These are phyloP conservation scores for Nudaria mundana DNA, from an alignment of 2,888 invertebrate genomes.

Conservation along the genomic window DNA sequence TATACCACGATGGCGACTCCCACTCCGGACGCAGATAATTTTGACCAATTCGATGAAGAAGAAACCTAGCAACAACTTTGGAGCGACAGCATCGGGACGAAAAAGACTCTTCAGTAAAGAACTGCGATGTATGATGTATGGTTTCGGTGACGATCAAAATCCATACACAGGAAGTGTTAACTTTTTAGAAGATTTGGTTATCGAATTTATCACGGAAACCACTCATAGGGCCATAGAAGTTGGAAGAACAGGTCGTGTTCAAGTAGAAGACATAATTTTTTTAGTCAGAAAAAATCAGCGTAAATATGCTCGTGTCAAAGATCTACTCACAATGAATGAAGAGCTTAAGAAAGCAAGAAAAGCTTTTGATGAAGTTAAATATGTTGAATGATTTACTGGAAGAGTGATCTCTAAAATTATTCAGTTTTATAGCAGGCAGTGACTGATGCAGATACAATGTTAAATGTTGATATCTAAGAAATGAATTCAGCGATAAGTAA, in stretches of 20 bases:
- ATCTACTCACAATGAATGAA: conserved; percentile 98
- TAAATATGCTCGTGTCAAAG: conserved; percentile 98
- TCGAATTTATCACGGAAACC: conserved; percentile 98
- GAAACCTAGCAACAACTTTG: conserved; percentile 86
- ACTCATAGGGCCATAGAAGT: conserved; percentile 94
- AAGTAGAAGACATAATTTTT: conserved; percentile 98
- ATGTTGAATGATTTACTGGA: conserved; percentile 81
- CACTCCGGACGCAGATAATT: conserved; percentile 64
- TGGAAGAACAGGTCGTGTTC: conserved; percentile 96
- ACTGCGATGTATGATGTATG: conserved; percentile 99
- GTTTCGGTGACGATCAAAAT: conserved; percentile 99
- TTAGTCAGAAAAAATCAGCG: conserved; percentile 96
- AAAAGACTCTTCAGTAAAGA: conserved; percentile 95
- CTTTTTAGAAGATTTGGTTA: conserved; percentile 97
- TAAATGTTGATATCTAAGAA: too few relatives aligned
- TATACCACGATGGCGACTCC: conserved; percentile 51
- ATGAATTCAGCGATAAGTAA: too few relatives aligned
- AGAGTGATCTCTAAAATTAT: too few relatives aligned
- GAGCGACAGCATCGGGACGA: conserved; percentile 85
- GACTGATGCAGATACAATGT: too few relatives aligned
- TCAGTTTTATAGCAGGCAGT: too few relatives aligned
- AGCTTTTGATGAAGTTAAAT: conserved; percentile 99
- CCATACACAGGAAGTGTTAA: conserved; percentile 99
- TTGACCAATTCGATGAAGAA: conserved; percentile 84
- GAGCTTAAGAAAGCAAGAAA: conserved; percentile 99